Evolutionary conservation across 2,888 invertebrate genomes (phyloP).

Genomic region (Ypsolopha sequella): DNA sequence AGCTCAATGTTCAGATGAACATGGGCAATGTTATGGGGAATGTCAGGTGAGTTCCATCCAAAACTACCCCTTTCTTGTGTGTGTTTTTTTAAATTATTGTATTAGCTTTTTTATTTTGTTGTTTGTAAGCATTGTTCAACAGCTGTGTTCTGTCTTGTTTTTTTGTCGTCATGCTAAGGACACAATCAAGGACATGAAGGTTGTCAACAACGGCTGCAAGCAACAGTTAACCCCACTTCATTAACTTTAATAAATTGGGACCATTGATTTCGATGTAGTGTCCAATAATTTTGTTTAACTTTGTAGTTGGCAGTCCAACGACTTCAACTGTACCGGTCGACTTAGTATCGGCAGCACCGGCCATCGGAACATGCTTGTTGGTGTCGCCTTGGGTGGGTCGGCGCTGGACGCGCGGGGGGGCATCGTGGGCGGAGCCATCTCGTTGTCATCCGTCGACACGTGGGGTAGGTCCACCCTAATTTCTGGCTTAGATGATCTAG

Average conservation of each 20-base stretch:
- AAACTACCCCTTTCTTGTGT: neutral
- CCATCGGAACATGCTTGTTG: slow-evolving; percentile 92
- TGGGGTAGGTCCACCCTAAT: slow-evolving; percentile 65
- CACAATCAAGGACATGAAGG: no score
- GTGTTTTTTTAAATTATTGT: neutral
- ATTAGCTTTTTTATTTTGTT: neutral
- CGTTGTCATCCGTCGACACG: slow-evolving; percentile 89
- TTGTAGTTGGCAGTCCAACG: slow-evolving; percentile 89
- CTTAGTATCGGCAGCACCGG: slow-evolving; percentile 95
- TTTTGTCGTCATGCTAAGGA: no score
- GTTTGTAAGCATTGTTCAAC: no score
- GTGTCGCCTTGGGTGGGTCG: slow-evolving; percentile 89
- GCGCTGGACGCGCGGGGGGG: slow-evolving; percentile 96
- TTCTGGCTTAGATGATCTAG: neutral
- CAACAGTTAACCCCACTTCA: no score
- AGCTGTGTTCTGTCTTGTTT: no score
- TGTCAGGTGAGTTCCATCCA: slow-evolving; percentile 76
- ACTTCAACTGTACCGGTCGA: slow-evolving; percentile 92
- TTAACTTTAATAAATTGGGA: no score
- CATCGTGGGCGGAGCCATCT: slow-evolving; percentile 96
- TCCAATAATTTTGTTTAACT: neutral
- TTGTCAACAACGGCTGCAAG: no score
- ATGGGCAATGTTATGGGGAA: slow-evolving; percentile 99
- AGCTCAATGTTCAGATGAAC: slow-evolving; percentile 97
- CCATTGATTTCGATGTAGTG: no score